Base-by-base conservation (phyloP, 2,113 vertebrate species). In the Chaetura pelagica region DNA sequence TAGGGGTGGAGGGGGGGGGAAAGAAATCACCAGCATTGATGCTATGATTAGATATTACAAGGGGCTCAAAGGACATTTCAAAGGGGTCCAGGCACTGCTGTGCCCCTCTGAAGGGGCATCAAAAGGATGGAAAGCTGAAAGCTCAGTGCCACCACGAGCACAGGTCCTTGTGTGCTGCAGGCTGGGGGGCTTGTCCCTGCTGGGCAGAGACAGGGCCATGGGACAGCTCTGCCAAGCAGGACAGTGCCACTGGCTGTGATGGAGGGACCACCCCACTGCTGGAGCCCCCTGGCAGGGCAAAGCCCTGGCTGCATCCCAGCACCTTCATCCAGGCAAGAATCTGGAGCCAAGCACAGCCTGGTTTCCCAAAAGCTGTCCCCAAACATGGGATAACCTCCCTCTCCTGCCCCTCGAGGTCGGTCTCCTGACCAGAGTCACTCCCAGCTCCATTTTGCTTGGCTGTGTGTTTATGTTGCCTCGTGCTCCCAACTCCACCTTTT, bases 61-160 rank as follows among this genome's bases (percentile, higher is more conserved):
- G 22, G 18, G 20, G n/a, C 59, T 59, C 59, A 4, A 22, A 12
- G 55, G n/a, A 49, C 10, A 13, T 26, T 54, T n/a, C 44, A 16
- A 30, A 16, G 6, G 1, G 9, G 51, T 7, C 26, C 61, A 49
- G 89, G 29, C 54, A 11, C 59, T 1, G 5, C 64, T 18, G 57
- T 35, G 21, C 14, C 89, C n/a, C n/a, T n/a, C n/a, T n/a, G n/a
- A n/a, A n/a, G n/a, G 38, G 38, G 38, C 38, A 1, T 0, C 7
- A 8, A 27, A 52, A 52, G 24, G 42, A 12, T 6, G 46, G 46
- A 4, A 15, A 30, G 17, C 40, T 42, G 40, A 42, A 42, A 42
- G 12, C n/a, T 7, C 15, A 1, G 16, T 2, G 58, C 75, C 22
- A 5, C 44, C 19, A 1, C 0, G 24, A 21, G 58, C 5, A 5